Percentiles rank a stretch among this genome's conserved stretches.
phyloP scores from a whole-genome alignment of 2,113 vertebrate genomes.

The Megaptera novaeangliae region DNA sequence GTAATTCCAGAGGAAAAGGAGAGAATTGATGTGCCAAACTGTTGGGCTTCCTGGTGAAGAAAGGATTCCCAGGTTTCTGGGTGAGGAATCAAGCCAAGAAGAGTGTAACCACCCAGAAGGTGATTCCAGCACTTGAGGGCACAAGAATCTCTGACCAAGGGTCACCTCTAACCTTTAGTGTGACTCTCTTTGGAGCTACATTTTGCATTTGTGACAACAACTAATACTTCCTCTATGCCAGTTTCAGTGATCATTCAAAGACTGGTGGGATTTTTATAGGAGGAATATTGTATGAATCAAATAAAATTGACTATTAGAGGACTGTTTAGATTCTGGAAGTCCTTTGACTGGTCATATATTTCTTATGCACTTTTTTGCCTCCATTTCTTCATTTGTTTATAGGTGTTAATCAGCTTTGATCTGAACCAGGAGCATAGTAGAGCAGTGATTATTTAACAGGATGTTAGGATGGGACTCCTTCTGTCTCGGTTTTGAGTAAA shows the following conservation, averaged over 20 bases:
- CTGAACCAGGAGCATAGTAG: background rate
- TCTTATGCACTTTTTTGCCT: background rate
- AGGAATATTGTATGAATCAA: background rate
- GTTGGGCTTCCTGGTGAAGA: background rate
- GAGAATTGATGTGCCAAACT: background rate
- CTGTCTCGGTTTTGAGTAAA: background rate
- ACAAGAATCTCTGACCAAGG: background rate
- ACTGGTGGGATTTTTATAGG: background rate
- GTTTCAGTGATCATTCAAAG: constrained; percentile 21
- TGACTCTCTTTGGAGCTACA: background rate
- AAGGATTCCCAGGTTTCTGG: background rate
- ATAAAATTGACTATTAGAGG: background rate
- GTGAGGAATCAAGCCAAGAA: background rate
- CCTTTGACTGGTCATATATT: background rate
- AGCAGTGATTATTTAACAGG: background rate
- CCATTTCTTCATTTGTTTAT: background rate
- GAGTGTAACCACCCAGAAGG: background rate
- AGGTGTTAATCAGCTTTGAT: background rate
- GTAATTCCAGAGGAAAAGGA: background rate
- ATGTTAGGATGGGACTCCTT: background rate
- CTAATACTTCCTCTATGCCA: background rate
- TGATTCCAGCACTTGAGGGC: background rate
- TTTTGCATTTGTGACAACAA: constrained; percentile 12
- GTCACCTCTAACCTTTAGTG: background rate
- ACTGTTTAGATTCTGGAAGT: background rate